A percentile compares a stretch with the other conserved stretches of the same genome.
Conservation (phyloP, 2,797 vertebrate genomes). For the Buceros bicornis region DNA sequence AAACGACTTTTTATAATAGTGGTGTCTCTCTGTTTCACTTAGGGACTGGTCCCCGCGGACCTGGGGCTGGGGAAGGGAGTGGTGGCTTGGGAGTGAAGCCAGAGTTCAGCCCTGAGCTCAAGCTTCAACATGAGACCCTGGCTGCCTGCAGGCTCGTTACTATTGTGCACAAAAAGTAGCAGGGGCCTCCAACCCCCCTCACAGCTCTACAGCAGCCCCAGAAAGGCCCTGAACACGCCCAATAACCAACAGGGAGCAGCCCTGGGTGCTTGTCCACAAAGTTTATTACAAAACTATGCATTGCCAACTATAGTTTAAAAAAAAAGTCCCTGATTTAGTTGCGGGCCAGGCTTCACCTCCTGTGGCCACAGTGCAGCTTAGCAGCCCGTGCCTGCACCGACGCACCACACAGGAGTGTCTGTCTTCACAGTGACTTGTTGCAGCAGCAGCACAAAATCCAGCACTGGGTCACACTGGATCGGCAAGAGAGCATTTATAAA, state of each 20-base stretch:
- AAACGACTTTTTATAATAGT: conserved; percentile 20
- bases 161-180: background rate
- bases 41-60: background rate
- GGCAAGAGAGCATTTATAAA: background rate
- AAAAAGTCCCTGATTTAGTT: background rate
- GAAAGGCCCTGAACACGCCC: background rate
- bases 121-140: too few species aligned
- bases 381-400: background rate
- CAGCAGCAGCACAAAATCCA: background rate
- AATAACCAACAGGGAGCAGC: background rate
- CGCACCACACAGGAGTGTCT: background rate
- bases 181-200: background rate
- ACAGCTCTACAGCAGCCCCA: background rate
- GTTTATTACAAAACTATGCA: conserved; percentile 60
- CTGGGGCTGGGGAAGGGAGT: background rate
- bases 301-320: background rate
- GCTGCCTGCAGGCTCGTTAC: background rate
- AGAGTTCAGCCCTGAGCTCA: background rate
- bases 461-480: background rate
- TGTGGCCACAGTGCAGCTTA: background rate
- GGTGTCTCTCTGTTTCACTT: background rate
- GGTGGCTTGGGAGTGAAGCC: background rate
- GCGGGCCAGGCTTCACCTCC: background rate
- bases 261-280: background rate
- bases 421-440: background rate